A percentile compares a stretch with the other conserved stretches of the same genome.
Conservation (phyloP, 2,888 invertebrate genomes). For the Scaptomyza caliginosa region DNA sequence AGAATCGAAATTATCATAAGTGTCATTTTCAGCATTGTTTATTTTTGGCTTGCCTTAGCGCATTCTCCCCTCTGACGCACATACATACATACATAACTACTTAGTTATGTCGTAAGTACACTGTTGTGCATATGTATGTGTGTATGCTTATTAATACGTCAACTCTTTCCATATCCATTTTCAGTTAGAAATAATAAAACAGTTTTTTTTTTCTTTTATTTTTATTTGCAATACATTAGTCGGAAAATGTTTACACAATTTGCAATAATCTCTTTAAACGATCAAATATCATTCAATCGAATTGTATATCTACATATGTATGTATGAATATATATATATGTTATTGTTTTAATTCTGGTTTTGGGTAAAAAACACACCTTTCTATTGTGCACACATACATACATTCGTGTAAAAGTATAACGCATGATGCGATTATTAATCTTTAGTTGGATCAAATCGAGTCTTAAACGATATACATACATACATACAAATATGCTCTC, state of each 20-base stretch:
- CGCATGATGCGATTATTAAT: constrained; percentile 46
- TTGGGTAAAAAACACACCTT: constrained; percentile 34
- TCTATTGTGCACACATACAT: constrained; percentile 1
- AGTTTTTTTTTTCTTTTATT: too few relatives aligned
- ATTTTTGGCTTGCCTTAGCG: constrained; percentile 48
- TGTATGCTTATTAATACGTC: background rate
- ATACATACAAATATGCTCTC: background rate
- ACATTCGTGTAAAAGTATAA: constrained; percentile 3
- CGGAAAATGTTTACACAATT: constrained; percentile 56
- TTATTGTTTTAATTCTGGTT: constrained; percentile 15
- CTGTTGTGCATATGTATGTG: background rate
- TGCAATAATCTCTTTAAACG: constrained; percentile 17
- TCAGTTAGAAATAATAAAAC: constrained; percentile 27
- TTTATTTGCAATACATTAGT: constrained; percentile 16
- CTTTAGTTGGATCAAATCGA: constrained; percentile 13
- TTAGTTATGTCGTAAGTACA: background rate
- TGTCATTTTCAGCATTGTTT: constrained; percentile 47
- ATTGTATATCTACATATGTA: background rate
- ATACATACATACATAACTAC: too few relatives aligned
- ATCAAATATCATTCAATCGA: constrained; percentile 41
- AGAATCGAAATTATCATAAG: constrained; percentile 33
- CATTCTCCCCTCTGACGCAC: constrained; percentile 35
- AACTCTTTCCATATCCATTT: constrained; percentile 31
- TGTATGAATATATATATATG: background rate
- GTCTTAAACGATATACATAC: constrained; percentile 17